These are phyloP conservation scores for Atta cephalotes DNA, from an alignment of 1,140 invertebrate genomes.

Conservation along the genomic window DNA sequence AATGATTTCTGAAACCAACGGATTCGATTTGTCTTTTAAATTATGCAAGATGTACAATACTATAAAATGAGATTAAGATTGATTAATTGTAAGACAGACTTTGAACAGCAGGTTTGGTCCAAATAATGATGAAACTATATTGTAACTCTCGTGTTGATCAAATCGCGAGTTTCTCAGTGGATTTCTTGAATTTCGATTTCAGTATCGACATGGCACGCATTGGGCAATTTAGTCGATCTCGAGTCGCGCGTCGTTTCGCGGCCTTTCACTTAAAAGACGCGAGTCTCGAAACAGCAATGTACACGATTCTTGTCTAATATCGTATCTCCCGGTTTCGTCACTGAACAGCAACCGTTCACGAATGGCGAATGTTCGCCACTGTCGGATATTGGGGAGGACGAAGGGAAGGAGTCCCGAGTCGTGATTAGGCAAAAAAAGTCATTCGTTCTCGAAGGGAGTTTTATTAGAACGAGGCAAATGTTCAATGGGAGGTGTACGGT, in stretches of 20 bases:
- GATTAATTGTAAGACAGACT: background rate
- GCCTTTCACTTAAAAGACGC: constrained; percentile 72
- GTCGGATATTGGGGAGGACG: background rate
- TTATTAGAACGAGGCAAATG: constrained; percentile 48
- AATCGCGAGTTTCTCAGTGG: constrained; percentile 55
- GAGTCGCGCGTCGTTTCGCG: constrained; percentile 39
- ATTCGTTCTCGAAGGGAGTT: background rate
- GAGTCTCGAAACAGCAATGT: constrained; percentile 59
- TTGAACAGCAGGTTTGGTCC: background rate
- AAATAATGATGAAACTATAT: background rate
- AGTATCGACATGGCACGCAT: constrained; percentile 62
- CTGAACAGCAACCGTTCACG: constrained; percentile 43
- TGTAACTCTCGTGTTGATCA: background rate
- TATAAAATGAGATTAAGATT: background rate
- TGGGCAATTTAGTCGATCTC: constrained; percentile 53
- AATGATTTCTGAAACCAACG: background rate
- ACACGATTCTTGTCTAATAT: constrained; percentile 73
- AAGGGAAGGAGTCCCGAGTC: background rate
- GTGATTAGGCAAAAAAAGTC: constrained; percentile 2
- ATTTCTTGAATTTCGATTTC: constrained; percentile 75
- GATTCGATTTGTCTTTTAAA: background rate
- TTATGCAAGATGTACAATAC: background rate
- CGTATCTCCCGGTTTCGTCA: constrained; percentile 69
- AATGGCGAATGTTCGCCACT: constrained; percentile 24
- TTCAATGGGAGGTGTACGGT: background rate